These are phyloP conservation scores for Syngnathus rostellatus DNA, from an alignment of 2,797 vertebrate genomes.

Conservation along the genomic window DNA sequence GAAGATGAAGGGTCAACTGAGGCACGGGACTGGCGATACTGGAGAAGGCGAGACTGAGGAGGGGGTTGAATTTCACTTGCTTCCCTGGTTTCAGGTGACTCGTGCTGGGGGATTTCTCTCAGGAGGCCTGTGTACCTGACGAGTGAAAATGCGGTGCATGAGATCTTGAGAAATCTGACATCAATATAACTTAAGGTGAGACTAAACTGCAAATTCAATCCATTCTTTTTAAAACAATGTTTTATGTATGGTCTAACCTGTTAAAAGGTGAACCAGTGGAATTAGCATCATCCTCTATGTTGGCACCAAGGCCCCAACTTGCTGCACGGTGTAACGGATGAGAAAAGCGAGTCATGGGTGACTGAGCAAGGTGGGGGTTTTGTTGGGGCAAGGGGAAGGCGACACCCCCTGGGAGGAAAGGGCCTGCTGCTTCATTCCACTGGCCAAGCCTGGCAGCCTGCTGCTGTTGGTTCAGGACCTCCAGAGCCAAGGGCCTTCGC, in stretches of 20 bases:
- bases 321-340: conserved; percentile 78
- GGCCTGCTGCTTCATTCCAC: conserved; percentile 85
- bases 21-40: conserved; percentile 87
- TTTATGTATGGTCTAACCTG: conserved; percentile 65
- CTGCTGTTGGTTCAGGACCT: conserved; percentile 83
- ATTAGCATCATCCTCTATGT: conserved; percentile 77
- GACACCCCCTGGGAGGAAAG: conserved; percentile 81
- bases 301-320: conserved; percentile 83
- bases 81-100: conserved; percentile 81
- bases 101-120: conserved; percentile 84
- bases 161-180: neutral
- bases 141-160: neutral
- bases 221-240: neutral
- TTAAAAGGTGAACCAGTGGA: conserved; percentile 71
- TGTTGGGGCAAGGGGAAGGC: conserved; percentile 84
- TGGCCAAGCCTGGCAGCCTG: conserved; percentile 84
- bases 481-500: conserved; percentile 80
- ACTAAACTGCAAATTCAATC: neutral
- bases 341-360: conserved; percentile 79
- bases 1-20: conserved; percentile 83
- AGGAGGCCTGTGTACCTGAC: conserved; percentile 88
- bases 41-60: conserved; percentile 95
- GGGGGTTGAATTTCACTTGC: conserved; percentile 87
- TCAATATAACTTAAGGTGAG: neutral
- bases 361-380: conserved; percentile 84